phyloP scores from a whole-genome alignment of 2,113 vertebrate species.

The Benitochromis conjunctus region DNA sequence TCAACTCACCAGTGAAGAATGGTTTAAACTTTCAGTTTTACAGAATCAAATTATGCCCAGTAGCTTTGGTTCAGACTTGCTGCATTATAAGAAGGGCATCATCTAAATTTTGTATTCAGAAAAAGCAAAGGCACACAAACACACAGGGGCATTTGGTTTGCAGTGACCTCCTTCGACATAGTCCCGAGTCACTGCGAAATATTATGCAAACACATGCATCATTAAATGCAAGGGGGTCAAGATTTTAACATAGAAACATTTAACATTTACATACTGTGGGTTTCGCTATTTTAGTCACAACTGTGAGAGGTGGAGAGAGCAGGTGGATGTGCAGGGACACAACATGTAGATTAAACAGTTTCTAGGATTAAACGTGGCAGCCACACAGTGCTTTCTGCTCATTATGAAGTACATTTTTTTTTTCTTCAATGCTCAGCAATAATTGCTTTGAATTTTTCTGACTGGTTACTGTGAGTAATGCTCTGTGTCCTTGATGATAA shows the following conservation, averaged over 20 bases:
- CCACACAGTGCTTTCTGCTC: not conserved
- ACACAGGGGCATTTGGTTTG: not conserved
- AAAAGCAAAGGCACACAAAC: not conserved
- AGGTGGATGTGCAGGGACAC: not conserved
- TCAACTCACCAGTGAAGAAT: not conserved
- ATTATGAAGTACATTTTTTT: not conserved
- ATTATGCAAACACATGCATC: not conserved
- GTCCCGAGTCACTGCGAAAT: not conserved
- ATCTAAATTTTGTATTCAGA: not conserved
- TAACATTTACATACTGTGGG: not conserved
- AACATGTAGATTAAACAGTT: not conserved
- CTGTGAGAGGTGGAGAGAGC: not conserved
- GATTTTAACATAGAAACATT: not conserved
- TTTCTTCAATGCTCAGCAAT: not conserved
- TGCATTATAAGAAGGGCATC: not conserved
- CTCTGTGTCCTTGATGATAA: not conserved
- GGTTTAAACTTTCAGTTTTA: not conserved
- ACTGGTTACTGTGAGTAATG: not conserved
- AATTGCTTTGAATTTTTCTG: not conserved
- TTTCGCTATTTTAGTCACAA: not conserved
- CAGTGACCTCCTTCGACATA: not conserved
- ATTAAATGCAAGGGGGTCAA: slow-evolving; percentile 11
- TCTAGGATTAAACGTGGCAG: not conserved
- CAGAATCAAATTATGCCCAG: not conserved
- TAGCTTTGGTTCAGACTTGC: not conserved